Evolutionary conservation across 2,113 vertebrate genomes (phyloP).

Genomic region (Etheostoma spectabile): DNA sequence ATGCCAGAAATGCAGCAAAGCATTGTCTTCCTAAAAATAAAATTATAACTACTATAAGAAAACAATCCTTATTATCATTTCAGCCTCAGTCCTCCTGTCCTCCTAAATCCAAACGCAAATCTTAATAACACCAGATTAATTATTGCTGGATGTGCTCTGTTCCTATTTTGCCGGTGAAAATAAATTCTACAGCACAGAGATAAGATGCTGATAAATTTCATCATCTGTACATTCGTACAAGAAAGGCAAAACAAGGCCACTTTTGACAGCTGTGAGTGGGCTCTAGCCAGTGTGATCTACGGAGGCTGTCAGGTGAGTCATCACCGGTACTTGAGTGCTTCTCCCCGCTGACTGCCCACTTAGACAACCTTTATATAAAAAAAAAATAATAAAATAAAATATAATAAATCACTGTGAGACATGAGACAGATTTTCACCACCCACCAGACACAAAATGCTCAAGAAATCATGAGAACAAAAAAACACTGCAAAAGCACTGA

Average conservation of each 20-base stretch:
- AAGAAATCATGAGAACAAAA: conserved; percentile 22
- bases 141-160: neutral
- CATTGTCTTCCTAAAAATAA: neutral
- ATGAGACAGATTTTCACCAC: conserved; percentile 44
- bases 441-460: conserved; percentile 41
- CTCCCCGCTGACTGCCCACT: conserved; percentile 66
- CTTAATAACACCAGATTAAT: conserved; percentile 2
- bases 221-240: conserved; percentile 36
- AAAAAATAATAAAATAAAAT: conserved; percentile 12
- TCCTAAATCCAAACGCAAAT: neutral
- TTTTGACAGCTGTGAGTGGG: conserved; percentile 70
- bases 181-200: conserved; percentile 15
- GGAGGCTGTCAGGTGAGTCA: conserved; percentile 77
- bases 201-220: conserved; percentile 46
- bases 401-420: conserved; percentile 28
- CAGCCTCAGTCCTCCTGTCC: neutral
- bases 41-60: neutral
- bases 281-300: conserved; percentile 57
- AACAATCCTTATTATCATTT: neutral
- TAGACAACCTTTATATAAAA: conserved; percentile 43
- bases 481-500: neutral
- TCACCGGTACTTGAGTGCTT: conserved; percentile 67
- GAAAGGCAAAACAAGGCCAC: conserved; percentile 46
- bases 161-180: conserved; percentile 2
- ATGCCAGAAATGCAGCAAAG: neutral